phyloP scores from a whole-genome alignment of 1,140 invertebrate species.

The Teleopsis dalmanni region DNA sequence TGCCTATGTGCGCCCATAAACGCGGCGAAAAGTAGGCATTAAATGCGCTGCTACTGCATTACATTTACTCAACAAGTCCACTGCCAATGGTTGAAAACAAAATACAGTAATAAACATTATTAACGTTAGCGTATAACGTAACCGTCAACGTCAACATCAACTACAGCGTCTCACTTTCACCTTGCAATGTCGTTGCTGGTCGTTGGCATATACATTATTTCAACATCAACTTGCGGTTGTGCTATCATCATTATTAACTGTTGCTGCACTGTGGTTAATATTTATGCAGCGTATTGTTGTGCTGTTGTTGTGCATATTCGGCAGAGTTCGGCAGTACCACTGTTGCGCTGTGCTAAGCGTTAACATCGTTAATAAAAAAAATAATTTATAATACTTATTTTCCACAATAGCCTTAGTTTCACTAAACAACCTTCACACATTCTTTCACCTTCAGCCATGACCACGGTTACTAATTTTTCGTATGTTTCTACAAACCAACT shows the following conservation, averaged over 20 bases:
- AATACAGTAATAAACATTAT: neutral
- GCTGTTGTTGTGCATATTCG: slow-evolving; percentile 2
- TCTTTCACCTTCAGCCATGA: slow-evolving; percentile 45
- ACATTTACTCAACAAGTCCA: too few relatives aligned
- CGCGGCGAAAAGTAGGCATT: too few relatives aligned
- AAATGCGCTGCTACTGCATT: too few relatives aligned
- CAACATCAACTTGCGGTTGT: slow-evolving; percentile 5
- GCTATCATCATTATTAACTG: neutral
- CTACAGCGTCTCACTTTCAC: slow-evolving; percentile 34
- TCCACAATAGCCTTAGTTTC: slow-evolving; percentile 3
- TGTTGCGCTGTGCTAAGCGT: neutral
- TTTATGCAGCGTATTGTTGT: neutral
- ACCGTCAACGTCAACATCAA: slow-evolving; percentile 1
- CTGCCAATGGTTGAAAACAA: too few relatives aligned
- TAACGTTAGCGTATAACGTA: neutral
- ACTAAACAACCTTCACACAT: slow-evolving; percentile 44
- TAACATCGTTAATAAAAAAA: neutral
- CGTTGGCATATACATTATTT: slow-evolving; percentile 33
- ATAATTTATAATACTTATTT: neutral
- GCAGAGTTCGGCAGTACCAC: too few relatives aligned
- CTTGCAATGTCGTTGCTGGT: slow-evolving; percentile 45
- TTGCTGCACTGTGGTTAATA: neutral
- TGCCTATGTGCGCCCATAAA: too few relatives aligned
- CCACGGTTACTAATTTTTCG: slow-evolving; percentile 41
- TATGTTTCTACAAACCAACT: slow-evolving; percentile 15